Conservation (phyloP, 2,113 vertebrate species). For the Ptyas mucosa region DNA sequence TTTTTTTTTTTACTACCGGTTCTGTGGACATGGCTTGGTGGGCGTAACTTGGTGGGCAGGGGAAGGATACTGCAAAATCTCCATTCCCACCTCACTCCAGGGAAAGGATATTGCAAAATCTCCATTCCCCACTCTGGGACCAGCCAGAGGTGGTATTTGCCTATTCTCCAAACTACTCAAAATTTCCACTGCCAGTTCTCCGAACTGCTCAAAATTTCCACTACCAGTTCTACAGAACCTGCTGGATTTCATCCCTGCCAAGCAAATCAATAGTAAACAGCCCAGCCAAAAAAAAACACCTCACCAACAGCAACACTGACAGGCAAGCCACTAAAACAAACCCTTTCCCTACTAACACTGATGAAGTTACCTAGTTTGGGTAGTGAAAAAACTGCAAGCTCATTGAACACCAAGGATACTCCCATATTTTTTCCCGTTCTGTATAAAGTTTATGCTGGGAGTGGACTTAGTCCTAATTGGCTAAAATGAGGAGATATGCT, state of each 20-base stretch:
- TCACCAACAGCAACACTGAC: not conserved
- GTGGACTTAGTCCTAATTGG: slow-evolving; percentile 17
- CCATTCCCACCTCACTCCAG: too few species aligned
- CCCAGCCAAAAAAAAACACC: not conserved
- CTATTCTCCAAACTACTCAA: too few species aligned
- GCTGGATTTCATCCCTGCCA: not conserved
- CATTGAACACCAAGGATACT: not conserved
- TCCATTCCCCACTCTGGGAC: too few species aligned
- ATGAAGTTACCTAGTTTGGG: not conserved
- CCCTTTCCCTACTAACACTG: not conserved
- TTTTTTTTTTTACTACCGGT: too few species aligned
- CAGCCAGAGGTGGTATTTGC: too few species aligned
- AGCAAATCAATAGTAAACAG: not conserved
- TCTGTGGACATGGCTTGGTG: too few species aligned
- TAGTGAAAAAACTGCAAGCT: not conserved
- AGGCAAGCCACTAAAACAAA: not conserved
- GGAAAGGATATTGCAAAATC: too few species aligned
- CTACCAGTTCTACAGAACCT: too few species aligned
- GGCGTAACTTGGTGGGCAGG: too few species aligned
- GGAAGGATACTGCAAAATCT: too few species aligned
- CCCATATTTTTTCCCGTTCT: not conserved
- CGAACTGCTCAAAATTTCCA: too few species aligned
- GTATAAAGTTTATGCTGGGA: slow-evolving; percentile 2
- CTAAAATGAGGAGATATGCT: not conserved
- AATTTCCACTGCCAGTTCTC: too few species aligned